phyloP scores from a whole-genome alignment of 2,888 invertebrate genomes.

The Drosophila prostipennis region DNA sequence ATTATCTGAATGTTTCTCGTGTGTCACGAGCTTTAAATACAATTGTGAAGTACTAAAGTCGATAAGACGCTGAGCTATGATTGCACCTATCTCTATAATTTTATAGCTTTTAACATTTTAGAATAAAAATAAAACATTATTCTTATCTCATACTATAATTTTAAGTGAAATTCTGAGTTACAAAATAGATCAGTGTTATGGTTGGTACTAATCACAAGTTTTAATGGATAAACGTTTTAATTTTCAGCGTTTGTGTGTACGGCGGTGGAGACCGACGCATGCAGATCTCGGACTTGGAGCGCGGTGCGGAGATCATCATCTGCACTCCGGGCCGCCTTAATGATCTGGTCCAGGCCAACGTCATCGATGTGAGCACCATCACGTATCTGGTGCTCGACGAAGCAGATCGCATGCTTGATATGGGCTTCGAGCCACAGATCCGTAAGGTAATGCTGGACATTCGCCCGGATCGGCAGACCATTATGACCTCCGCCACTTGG shows the following conservation, averaged over 20 bases:
- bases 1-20: background rate
- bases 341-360: constrained; percentile 91
- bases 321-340: constrained; percentile 97
- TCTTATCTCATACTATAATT: too few relatives aligned
- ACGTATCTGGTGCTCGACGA: constrained; percentile 97
- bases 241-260: constrained; percentile 91
- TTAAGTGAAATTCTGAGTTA: too few relatives aligned
- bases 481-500: constrained; percentile 99
- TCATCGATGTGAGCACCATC: constrained; percentile 90
- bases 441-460: constrained; percentile 91
- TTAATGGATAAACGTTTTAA: too few relatives aligned
- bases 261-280: constrained; percentile 93
- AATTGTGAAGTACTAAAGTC: background rate
- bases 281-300: constrained; percentile 90
- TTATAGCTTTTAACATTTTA: too few relatives aligned
- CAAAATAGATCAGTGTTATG: too few relatives aligned
- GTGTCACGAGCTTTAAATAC: background rate
- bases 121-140: too few relatives aligned
- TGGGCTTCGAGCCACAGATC: constrained; percentile 95
- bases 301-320: constrained; percentile 97
- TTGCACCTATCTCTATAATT: too few relatives aligned
- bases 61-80: too few relatives aligned
- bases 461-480: constrained; percentile 95
- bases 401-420: constrained; percentile 94
- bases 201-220: too few relatives aligned